Conservation (phyloP, 2,888 invertebrate genomes). For the Nephrotoma appendiculata region DNA sequence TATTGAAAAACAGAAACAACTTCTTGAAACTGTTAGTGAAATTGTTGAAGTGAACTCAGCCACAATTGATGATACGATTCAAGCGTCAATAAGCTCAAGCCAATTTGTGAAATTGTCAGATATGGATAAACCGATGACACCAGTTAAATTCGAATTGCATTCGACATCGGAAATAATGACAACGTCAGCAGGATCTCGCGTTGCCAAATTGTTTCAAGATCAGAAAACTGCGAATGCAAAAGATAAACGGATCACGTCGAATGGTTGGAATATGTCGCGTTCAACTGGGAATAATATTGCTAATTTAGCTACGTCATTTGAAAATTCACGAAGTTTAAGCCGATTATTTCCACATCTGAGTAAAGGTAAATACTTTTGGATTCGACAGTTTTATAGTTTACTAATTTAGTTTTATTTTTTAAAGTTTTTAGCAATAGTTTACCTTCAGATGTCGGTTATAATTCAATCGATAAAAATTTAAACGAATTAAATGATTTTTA, state of each 20-base stretch:
- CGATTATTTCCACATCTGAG: conserved; percentile 47
- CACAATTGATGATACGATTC: conserved; percentile 12
- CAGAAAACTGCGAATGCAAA: conserved; percentile 38
- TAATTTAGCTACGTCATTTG: conserved; percentile 40
- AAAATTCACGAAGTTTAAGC: conserved; percentile 41
- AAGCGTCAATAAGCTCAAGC: conserved; percentile 19
- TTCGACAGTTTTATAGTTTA: background rate
- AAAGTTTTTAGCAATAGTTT: conserved; percentile 29
- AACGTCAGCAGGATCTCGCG: conserved; percentile 29
- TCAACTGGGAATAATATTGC: conserved; percentile 38
- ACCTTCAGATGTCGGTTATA: conserved; percentile 27
- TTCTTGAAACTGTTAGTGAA: conserved; percentile 31
- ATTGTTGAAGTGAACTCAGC: conserved; percentile 15
- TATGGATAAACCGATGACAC: conserved; percentile 48
- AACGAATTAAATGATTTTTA: conserved; percentile 34
- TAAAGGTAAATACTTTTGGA: conserved; percentile 17
- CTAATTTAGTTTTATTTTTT: background rate
- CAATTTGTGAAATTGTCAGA: conserved; percentile 64
- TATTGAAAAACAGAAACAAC: conserved; percentile 29
- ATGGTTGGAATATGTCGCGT: conserved; percentile 37
- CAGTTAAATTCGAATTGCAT: conserved; percentile 32
- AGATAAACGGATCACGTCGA: conserved; percentile 29
- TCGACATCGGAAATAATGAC: conserved; percentile 28
- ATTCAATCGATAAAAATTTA: conserved; percentile 18
- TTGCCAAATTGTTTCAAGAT: conserved; percentile 27